Base-by-base conservation (phyloP, 1,140 invertebrate species). In the Zaprionus lachaisei region DNA sequence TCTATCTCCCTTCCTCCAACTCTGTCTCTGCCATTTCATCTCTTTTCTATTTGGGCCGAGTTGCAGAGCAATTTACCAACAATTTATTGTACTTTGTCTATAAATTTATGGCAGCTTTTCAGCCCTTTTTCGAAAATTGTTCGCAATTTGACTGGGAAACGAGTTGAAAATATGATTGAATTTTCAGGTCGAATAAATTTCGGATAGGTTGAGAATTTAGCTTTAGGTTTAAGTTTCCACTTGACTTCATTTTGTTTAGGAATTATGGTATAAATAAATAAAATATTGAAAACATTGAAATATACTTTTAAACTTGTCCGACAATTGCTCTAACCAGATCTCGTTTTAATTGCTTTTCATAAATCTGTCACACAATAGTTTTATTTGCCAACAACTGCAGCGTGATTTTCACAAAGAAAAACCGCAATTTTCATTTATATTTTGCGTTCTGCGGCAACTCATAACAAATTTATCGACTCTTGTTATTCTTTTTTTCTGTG, bases 21-120 rank as follows among this genome's bases (percentile, higher is more conserved):
- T 1, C 9, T 4, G 17, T 61, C 28, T 28, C 17, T 49, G n/a
- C 17, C 38, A n/a, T 47, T 47, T n/a, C 17, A 28, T 51, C 28
- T 38, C 14, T 22, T 60, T 68, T 31, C 28, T 15, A 37, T 15
- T 24, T 51, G 5, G n/a, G 47, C 9, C 31, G 22, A 31, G 37
- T 15, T n/a, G 31, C 41, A 37, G 60, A 56, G 31, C 17, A 58
- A 55, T 76, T 76, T 65, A 31, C 68, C 37, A 66, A 61, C 73
- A 76, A 76, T 72, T 72, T 76, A 69, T 72, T 72, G 58, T 41
- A 24, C 62, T 66, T 72, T 76, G 57, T 76, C 54, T 64, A 70
- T 75, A 64, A 24, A 71, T 71, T 55, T 64, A 71, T 71, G 17
- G 20, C 47, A 22, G 47, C 20, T 24, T 20, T 24, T 49, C 22